Evolutionary conservation across 2,797 vertebrate genomes (phyloP).

Genomic region (Pseudomugil tenellus): DNA sequence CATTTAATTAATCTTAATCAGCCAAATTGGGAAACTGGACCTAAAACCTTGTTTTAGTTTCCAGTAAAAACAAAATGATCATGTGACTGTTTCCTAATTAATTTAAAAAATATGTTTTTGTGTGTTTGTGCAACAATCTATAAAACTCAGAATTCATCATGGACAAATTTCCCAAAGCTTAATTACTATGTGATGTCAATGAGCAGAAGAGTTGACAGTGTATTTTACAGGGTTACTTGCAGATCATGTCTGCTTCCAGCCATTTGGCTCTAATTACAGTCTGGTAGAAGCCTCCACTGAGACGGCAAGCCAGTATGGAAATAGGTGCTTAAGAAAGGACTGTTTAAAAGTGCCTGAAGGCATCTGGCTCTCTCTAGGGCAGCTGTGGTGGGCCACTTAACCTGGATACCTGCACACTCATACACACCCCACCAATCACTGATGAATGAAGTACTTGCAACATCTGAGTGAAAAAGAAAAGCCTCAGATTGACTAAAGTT

Average conservation of each 20-base stretch:
- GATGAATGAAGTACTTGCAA: slow-evolving; percentile 28
- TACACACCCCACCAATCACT: slow-evolving; percentile 47
- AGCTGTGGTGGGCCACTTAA: slow-evolving; percentile 52
- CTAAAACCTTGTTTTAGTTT: background rate
- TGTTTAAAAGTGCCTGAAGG: slow-evolving; percentile 58
- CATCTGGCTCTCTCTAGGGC: slow-evolving; percentile 51
- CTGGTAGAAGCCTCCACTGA: slow-evolving; percentile 60
- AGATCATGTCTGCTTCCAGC: slow-evolving; percentile 56
- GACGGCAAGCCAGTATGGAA: slow-evolving; percentile 57
- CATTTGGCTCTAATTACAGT: slow-evolving; percentile 74
- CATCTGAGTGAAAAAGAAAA: slow-evolving; percentile 5
- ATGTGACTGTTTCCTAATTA: too few relatives aligned
- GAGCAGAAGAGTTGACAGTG: slow-evolving; percentile 19
- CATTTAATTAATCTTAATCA: background rate
- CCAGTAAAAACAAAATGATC: too few relatives aligned
- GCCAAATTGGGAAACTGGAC: background rate
- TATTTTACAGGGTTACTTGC: slow-evolving; percentile 53
- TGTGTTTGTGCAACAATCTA: background rate
- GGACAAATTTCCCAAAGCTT: slow-evolving; percentile 23
- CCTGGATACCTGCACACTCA: slow-evolving; percentile 63
- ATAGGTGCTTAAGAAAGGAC: slow-evolving; percentile 73
- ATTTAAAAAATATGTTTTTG: too few relatives aligned
- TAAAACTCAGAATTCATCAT: background rate
- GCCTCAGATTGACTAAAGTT: background rate
- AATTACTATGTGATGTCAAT: slow-evolving; percentile 42